phyloP scores from a whole-genome alignment of 2,888 invertebrate species.

The Tinea trinotella region DNA sequence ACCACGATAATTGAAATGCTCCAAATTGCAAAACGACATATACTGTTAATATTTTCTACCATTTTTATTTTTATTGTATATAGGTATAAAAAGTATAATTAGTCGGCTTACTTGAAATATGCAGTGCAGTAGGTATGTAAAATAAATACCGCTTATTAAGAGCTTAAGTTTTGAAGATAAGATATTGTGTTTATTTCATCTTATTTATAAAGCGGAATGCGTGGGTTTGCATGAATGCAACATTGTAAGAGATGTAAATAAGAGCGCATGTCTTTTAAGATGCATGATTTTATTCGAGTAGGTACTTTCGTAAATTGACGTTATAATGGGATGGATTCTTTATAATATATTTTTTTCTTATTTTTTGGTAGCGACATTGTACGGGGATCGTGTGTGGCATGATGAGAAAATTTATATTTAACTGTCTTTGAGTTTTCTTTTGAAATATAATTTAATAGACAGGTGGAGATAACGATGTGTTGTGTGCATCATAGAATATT shows the following conservation, averaged over 20 bases:
- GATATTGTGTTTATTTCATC: neutral
- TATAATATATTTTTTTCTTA: neutral
- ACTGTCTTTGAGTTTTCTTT: too few species aligned
- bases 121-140: neutral
- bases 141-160: neutral
- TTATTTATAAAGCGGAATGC: constrained; percentile 3
- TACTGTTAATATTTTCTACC: too few species aligned
- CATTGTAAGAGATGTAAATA: constrained; percentile 17
- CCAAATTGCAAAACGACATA: too few species aligned
- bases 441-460: too few species aligned
- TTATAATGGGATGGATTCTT: neutral
- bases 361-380: constrained; percentile 1
- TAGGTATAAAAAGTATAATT: neutral
- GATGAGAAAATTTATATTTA: neutral
- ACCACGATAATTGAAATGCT: neutral
- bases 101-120: neutral
- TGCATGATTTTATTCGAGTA: constrained; percentile 6
- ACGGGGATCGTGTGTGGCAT: constrained; percentile 2
- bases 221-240: constrained; percentile 13
- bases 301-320: constrained; percentile 3
- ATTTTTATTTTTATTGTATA: neutral
- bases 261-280: constrained; percentile 27
- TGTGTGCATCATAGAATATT: too few species aligned
- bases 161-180: neutral
- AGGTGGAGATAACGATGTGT: too few species aligned